Evolutionary conservation across 2,113 vertebrate genomes (phyloP).

Genomic region (Chlamydotis undulata): DNA sequence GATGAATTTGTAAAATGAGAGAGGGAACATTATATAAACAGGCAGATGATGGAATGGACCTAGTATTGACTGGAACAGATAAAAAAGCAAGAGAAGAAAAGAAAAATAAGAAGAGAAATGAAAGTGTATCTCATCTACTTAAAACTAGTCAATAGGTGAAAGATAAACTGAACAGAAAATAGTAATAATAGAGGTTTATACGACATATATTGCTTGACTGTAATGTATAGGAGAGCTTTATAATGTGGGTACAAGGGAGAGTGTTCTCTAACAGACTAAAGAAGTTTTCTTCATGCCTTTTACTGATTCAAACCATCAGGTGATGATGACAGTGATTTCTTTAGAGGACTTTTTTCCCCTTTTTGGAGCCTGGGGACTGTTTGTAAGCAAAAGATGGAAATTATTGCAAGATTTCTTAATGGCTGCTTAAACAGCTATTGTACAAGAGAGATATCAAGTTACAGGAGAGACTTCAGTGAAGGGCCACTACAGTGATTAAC

Average conservation of each 20-base stretch:
- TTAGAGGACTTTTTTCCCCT: neutral
- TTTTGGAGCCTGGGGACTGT: neutral
- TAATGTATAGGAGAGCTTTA: neutral
- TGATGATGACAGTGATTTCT: neutral
- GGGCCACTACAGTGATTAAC: neutral
- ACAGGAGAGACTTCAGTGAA: neutral
- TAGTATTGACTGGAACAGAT: neutral
- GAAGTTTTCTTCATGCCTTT: neutral
- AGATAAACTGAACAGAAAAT: neutral
- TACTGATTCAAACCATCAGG: neutral
- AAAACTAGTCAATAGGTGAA: neutral
- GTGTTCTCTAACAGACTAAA: neutral
- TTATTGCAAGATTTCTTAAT: neutral
- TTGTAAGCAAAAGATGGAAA: neutral
- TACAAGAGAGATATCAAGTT: neutral
- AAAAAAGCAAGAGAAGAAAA: neutral
- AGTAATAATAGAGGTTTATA: neutral
- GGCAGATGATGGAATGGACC: neutral
- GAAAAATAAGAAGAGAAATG: neutral
- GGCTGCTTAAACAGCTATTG: neutral
- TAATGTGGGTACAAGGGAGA: neutral
- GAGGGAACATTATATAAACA: neutral
- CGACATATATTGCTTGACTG: neutral
- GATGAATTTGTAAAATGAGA: neutral
- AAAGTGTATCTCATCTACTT: neutral